These are phyloP conservation scores for Cyprinella venusta DNA, from an alignment of 2,797 vertebrate genomes.

Conservation along the genomic window DNA sequence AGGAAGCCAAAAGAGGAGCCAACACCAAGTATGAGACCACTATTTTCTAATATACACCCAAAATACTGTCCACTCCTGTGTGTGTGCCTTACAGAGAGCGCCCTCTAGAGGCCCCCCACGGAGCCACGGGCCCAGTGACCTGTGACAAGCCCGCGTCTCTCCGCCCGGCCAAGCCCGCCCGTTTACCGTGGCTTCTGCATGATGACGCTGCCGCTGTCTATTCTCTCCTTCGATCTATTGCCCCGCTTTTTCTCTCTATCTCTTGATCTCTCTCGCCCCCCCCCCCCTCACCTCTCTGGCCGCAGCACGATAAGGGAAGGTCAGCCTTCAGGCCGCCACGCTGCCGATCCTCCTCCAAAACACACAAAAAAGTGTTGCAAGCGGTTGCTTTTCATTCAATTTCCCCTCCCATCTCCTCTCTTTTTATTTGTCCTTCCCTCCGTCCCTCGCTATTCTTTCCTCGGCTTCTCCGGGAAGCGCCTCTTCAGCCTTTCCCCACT, in stretches of 20 bases:
- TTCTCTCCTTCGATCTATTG: constrained; percentile 75
- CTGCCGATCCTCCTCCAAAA: constrained; percentile 56
- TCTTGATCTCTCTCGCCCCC: constrained; percentile 65
- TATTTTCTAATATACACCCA: constrained; percentile 96
- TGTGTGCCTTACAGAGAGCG: constrained; percentile 96
- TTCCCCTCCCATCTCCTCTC: constrained; percentile 63
- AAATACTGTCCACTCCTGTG: constrained; percentile 86
- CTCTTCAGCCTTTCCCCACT: constrained; percentile 39
- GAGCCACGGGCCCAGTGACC: constrained; percentile 88
- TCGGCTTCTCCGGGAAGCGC: constrained; percentile 62
- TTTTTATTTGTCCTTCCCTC: constrained; percentile 68
- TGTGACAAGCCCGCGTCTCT: constrained; percentile 77
- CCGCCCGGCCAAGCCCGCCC: constrained; percentile 68
- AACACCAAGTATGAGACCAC: constrained; percentile 99
- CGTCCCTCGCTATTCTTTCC: constrained; percentile 71
- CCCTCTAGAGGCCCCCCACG: constrained; percentile 82
- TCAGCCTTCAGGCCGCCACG: constrained; percentile 51
- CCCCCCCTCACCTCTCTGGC: constrained; percentile 36
- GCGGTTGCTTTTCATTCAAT: constrained; percentile 71
- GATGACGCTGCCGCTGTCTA: constrained; percentile 79
- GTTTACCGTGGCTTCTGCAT: constrained; percentile 81
- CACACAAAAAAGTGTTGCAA: constrained; percentile 68
- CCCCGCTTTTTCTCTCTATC: constrained; percentile 72
- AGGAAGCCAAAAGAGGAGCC: constrained; percentile 99
- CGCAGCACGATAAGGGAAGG: constrained; percentile 51